phyloP scores from a whole-genome alignment of 2,113 vertebrate species.

The Ornithorhynchus anatinus region DNA sequence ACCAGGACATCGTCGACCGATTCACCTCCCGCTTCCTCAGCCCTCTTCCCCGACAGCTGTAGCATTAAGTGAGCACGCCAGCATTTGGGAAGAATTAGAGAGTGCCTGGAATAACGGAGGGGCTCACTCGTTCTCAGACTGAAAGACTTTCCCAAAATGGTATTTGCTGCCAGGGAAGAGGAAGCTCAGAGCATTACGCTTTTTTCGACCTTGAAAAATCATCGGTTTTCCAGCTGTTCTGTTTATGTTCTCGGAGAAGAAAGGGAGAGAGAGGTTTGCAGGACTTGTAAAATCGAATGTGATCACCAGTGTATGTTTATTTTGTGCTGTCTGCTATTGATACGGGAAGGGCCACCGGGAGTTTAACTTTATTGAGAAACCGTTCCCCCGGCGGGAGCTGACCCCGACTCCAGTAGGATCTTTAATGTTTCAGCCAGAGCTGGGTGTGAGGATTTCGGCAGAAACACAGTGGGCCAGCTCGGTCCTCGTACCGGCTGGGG shows the following conservation, averaged over 20 bases:
- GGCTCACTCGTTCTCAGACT: constrained; percentile 55
- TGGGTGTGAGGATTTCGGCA: too few species aligned
- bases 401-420: too few species aligned
- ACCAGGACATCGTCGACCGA: constrained; percentile 70
- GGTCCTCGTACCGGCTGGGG: too few species aligned
- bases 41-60: constrained; percentile 71
- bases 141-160: neutral
- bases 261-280: constrained; percentile 32
- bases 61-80: constrained; percentile 62
- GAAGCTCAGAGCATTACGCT: constrained; percentile 47
- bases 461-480: too few species aligned
- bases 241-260: constrained; percentile 46
- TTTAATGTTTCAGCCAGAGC: too few species aligned
- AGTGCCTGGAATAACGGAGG: constrained; percentile 50
- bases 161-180: neutral
- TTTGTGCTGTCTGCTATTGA: neutral
- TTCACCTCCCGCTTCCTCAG: constrained; percentile 70
- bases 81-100: constrained; percentile 69
- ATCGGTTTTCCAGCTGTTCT: constrained; percentile 56
- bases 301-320: constrained; percentile 3
- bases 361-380: constrained; percentile 16
- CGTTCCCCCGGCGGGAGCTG: neutral
- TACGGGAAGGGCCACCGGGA: neutral
- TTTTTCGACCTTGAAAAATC: constrained; percentile 60
- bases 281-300: constrained; percentile 24